Evolutionary conservation across 2,113 vertebrate genomes (phyloP).

Genomic region (Deroptyus accipitrinus): DNA sequence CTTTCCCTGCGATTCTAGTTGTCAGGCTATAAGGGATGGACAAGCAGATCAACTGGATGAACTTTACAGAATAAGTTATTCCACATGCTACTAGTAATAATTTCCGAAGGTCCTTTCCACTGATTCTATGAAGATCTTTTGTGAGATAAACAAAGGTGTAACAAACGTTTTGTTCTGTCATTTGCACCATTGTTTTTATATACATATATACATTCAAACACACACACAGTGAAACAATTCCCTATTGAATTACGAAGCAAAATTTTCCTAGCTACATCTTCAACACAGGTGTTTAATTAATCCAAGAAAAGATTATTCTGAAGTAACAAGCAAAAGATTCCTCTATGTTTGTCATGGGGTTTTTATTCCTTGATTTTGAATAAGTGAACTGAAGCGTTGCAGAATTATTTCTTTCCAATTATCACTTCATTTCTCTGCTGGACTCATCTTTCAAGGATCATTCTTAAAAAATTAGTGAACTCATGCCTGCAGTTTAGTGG

Average conservation of each 20-base stretch:
- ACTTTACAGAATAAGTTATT: background rate
- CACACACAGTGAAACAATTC: background rate
- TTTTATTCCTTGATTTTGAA: background rate
- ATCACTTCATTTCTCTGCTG: background rate
- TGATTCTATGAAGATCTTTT: background rate
- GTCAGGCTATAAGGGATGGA: background rate
- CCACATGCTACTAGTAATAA: background rate
- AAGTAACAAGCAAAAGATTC: background rate
- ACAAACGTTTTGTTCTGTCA: background rate
- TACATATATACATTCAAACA: background rate
- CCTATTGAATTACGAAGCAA: background rate
- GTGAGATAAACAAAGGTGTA: accelerated
- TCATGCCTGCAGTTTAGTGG: background rate
- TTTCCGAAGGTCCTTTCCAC: background rate
- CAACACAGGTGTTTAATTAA: background rate
- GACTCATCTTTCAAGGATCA: background rate
- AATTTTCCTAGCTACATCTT: background rate
- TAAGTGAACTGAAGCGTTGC: background rate
- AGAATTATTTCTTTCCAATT: constrained; percentile 4
- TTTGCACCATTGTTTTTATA: background rate
- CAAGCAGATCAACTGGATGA: background rate
- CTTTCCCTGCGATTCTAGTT: background rate
- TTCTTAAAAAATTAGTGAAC: background rate
- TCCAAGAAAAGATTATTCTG: background rate
- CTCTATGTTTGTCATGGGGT: background rate